Base-by-base conservation (phyloP, 2,888 invertebrate species). In the Sinopyrophorus schimmeli region DNA sequence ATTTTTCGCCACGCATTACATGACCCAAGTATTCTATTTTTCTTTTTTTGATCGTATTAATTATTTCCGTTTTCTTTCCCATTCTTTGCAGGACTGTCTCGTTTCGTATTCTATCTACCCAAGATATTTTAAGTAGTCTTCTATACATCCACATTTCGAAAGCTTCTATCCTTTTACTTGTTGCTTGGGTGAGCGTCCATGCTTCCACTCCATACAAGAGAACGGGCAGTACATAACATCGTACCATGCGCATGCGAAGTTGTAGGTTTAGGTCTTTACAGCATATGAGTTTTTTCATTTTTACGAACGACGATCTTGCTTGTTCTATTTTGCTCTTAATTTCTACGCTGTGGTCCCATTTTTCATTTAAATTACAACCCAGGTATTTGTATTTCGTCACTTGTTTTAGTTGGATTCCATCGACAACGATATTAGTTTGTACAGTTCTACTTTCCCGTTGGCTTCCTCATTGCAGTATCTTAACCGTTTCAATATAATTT, bases 201-300 rank as follows among this genome's bases (percentile, higher is more conserved):
- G 31, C 6, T 23, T 41, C 41, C 7, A 30, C 30, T 21, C 23
- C 32, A 21, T 41, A 32, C 16, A 41, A 20, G 3, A 41, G 31
- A 14, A 41, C 9, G 5, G 15, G 9, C 27, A 27, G 27, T 11
- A 11, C 11, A 11, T 27, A 27, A 27, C 27, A 27, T 27, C 27
- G 27, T 27, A 27, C 11, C 10, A 27, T 27, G 7, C 27, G 31
- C n/a, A 38, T 26, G 4, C 11, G n/a, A 5, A 26, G 26, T 9
- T 26, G n/a, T 26, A 26, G n/a, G 9, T 26, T 26, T 12, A 14
- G 6, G 5, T 31, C n/a, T 5, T 12, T 5, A n/a, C 34, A 16
- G 20, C 34, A 34, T 3, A 34, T 16, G 17, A 34, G 18, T 20
- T 20, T 34, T 34, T 34, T 34, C 10, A 9, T 3, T 18, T 20